Conservation (phyloP, 2,888 invertebrate genomes). For the Drosophila rellima region DNA sequence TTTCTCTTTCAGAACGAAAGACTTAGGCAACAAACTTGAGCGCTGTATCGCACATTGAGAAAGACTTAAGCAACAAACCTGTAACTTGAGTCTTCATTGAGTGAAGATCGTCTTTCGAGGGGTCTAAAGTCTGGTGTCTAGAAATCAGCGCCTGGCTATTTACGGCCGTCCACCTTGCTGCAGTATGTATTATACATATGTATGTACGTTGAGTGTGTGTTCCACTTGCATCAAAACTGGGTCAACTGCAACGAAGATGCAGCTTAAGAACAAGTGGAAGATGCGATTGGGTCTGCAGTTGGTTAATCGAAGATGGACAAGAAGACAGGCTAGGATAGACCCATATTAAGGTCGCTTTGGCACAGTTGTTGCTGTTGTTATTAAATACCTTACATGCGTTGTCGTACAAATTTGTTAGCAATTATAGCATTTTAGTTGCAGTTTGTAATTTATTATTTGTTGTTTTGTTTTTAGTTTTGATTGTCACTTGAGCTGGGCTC, state of each 20-base stretch:
- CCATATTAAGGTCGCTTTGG: conserved; percentile 31
- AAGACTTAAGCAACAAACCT: conserved; percentile 80
- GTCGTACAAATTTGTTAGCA: conserved; percentile 72
- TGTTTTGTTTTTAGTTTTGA: conserved; percentile 48
- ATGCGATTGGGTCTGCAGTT: conserved; percentile 44
- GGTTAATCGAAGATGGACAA: conserved; percentile 35
- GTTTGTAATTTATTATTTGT: conserved; percentile 42
- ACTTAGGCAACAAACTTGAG: conserved; percentile 79
- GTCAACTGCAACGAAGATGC: conserved; percentile 66
- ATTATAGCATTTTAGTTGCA: conserved; percentile 67
- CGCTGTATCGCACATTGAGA: conserved; percentile 57
- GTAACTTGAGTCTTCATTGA: conserved; percentile 61
- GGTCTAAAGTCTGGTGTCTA: conserved; percentile 42
- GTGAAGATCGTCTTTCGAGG: conserved; percentile 41
- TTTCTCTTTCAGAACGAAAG: conserved; percentile 76
- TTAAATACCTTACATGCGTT: conserved; percentile 53
- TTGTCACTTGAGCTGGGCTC: conserved; percentile 69
- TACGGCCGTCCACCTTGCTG: conserved; percentile 63
- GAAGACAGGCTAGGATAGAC: conserved; percentile 8
- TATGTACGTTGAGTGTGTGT: conserved; percentile 61
- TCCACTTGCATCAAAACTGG: conserved; percentile 84
- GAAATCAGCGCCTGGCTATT: conserved; percentile 65
- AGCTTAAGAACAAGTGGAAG: conserved; percentile 55
- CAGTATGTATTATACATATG: conserved; percentile 21
- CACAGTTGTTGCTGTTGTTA: conserved; percentile 24